Base-by-base conservation (phyloP, 2,797 vertebrate species). In the Pseudomugil gertrudae region DNA sequence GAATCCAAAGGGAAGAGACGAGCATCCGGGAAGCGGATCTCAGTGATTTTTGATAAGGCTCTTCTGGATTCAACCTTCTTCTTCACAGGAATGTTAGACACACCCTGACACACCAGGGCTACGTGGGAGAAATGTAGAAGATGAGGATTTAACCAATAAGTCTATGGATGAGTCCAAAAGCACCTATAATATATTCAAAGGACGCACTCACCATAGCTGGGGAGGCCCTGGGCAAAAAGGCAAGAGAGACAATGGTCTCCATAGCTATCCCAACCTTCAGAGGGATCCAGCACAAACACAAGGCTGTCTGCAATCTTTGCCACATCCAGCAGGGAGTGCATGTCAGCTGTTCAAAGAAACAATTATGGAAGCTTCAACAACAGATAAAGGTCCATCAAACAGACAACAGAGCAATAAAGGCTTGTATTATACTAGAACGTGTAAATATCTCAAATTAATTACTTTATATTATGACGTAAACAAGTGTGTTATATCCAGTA, bases 161-260 rank as follows among this genome's bases (percentile, higher is more conserved):
- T 52, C 17, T 48, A 53, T 9, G 2, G 4, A 29, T 5, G 24
- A 40, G 40, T 29, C 1, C 30, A 43, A 64, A 57, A 10, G 57
- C 35, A 50, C 11, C 5, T n/a, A 21, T 17, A 61, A 1, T 26
- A 13, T 11, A 30, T 43, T 38, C 1, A 19, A 10, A 32, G 56
- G 40, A 15, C 23, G 43, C 9, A 79, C 95, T 92, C 84, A 99
- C 98, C 95, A 0, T 95, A 93, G 74, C 93, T 99, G 45, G 97
- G 96, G 57, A 99, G 95, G 1, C 98, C 98, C 74, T 99, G 98
- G 2, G 96, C 95, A 1, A 99, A 99, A 27, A 99, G 92, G 74
- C 96, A 97, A 66, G 97, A 97, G n/a, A 99, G 95, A 83, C 96
- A 96, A 81, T 96, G 90, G 8, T 99, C 96, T 40, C 97, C 98